Conservation (phyloP, 2,113 vertebrate species). For the Micronisus gabar region DNA sequence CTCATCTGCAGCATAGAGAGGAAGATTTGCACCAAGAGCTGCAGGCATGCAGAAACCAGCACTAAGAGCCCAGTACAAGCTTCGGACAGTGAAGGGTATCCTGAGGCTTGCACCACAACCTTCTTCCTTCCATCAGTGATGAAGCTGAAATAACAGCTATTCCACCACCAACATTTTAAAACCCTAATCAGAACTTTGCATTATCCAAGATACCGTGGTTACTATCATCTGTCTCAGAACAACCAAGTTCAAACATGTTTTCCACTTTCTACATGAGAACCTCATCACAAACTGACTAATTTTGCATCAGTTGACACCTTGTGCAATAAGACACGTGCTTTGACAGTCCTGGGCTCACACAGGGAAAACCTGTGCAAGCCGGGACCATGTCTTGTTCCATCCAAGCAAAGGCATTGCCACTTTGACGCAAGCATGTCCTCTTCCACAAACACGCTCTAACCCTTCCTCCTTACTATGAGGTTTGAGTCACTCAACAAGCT, state of each 20-base stretch:
- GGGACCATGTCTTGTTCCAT: neutral
- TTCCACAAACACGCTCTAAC: neutral
- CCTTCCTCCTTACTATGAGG: fast-evolving
- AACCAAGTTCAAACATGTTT: neutral
- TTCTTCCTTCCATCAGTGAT: neutral
- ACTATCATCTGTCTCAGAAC: neutral
- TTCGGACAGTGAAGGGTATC: neutral
- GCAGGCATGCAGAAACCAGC: neutral
- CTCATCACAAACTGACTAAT: neutral
- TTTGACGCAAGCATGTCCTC: neutral
- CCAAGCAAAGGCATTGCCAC: neutral
- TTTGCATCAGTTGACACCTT: neutral
- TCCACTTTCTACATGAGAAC: neutral
- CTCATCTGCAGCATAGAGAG: neutral
- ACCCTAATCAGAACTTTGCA: neutral
- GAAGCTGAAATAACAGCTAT: neutral
- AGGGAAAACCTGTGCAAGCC: neutral
- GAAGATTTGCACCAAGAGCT: neutral
- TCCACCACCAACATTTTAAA: neutral
- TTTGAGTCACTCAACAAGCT: neutral
- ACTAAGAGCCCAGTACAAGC: neutral
- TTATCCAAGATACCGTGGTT: neutral
- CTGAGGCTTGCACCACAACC: neutral
- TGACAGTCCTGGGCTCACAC: neutral
- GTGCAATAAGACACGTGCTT: fast-evolving